Base-by-base conservation (phyloP, 2,888 invertebrate genomes). In the Notodonta dromedarius region DNA sequence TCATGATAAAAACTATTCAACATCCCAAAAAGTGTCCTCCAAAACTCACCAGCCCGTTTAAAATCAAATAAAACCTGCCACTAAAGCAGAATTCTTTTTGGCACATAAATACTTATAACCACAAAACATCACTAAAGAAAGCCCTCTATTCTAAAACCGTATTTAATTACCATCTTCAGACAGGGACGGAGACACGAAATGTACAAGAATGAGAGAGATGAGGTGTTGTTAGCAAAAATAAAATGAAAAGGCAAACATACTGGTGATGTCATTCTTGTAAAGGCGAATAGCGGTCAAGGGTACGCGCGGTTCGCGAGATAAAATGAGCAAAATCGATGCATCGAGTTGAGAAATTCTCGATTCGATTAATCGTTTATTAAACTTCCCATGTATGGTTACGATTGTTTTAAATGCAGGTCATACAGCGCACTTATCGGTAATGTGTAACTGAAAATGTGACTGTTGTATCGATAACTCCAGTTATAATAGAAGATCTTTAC, bases 211-310 rank as follows among this genome's bases (percentile, higher is more conserved):
- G 67, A 69, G 79, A 79, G 77, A 78, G 87, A 85, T 79, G 77
- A 70, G 73, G 76, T 69, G 66, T 53, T 52, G 58, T 66, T 77
- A 72, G 85, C 84, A 81, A 86, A 90, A 89, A 88, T 88, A 89
- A 88, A 51, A 87, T 77, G 78, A 85, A 88, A 85, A 79, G 74
- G 76, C 79, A 75, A 79, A 74, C 77, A 76, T 76, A 76, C 66
- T 66, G 80, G 83, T 92, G 92, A 92, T 92, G 91, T 92, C 91
- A 92, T 89, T 80, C 71, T 67, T 68, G 74, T 70, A 76, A 24
- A 85, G 87, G 73, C 87, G 84, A 78, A 91, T 91, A 88, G 89
- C 88, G 92, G 92, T 91, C 92, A 91, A 91, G 91, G 87, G 89
- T 87, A 84, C 78, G 78, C 80, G 69, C 74, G 72, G 65, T 70